phyloP scores from a whole-genome alignment of 2,888 invertebrate genomes.

The Zygothrica quintamaculata region DNA sequence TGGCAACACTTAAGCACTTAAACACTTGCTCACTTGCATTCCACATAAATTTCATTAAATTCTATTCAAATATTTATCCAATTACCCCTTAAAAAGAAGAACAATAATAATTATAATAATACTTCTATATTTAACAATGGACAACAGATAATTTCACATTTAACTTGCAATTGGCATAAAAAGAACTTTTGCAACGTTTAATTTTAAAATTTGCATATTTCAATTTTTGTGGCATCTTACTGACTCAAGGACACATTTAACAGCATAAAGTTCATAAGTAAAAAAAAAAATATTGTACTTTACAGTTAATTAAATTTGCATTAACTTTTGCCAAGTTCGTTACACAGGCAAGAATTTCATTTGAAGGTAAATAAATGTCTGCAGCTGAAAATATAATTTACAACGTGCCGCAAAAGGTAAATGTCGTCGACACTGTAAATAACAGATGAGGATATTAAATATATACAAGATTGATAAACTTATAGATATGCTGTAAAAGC shows the following conservation, averaged over 20 bases:
- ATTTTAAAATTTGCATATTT: slow-evolving; percentile 60
- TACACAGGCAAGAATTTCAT: slow-evolving; percentile 16
- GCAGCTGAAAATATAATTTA: slow-evolving; percentile 44
- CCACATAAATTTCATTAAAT: slow-evolving; percentile 73
- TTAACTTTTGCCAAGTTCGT: slow-evolving; percentile 33
- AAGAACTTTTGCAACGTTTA: slow-evolving; percentile 51
- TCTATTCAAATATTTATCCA: slow-evolving; percentile 68
- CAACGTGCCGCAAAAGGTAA: slow-evolving; percentile 38
- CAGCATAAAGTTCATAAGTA: slow-evolving; percentile 23
- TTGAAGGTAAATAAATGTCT: slow-evolving; percentile 19
- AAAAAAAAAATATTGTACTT: background rate
- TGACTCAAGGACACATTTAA: slow-evolving; percentile 49
- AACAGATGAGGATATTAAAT: slow-evolving; percentile 27
- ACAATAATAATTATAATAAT: slow-evolving; percentile 24
- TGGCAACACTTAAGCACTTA: slow-evolving; percentile 54
- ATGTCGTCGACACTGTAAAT: slow-evolving; percentile 58
- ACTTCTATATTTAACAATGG: slow-evolving; percentile 24
- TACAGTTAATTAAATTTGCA: slow-evolving; percentile 64
- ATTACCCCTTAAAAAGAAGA: slow-evolving; percentile 23
- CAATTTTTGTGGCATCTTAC: too few relatives aligned
- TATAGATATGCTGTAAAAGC: slow-evolving; percentile 14
- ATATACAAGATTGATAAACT: slow-evolving; percentile 29
- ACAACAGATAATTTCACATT: slow-evolving; percentile 11
- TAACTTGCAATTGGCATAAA: slow-evolving; percentile 56
- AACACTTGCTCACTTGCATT: slow-evolving; percentile 55